Percentiles rank a stretch among this genome's conserved stretches.
These are phyloP conservation scores for Turritopsis rubra DNA, from an alignment of 30 jellyfish, hydroid and myxozoan species.

Conservation along the genomic window DNA sequence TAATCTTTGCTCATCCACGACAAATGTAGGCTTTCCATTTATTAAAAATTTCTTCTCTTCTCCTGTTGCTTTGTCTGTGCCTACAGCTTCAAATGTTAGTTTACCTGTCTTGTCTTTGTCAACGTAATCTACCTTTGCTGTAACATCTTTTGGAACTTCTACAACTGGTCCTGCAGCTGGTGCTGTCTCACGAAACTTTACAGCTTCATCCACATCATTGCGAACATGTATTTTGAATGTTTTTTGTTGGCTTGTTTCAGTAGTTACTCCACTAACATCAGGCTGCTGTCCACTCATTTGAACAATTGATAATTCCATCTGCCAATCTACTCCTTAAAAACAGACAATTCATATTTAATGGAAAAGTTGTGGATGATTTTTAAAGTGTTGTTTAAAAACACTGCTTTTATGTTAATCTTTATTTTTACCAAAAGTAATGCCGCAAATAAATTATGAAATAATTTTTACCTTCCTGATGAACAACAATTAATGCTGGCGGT, in stretches of 20 bases:
- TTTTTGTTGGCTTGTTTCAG: slow-evolving; percentile 20
- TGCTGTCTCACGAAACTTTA: slow-evolving; percentile 25
- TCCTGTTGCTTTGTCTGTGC: slow-evolving; percentile 38
- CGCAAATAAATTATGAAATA: too few species aligned
- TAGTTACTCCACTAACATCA: neutral
- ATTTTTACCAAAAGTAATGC: too few species aligned
- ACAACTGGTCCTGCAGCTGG: slow-evolving; percentile 84
- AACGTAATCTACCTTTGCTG: slow-evolving; percentile 76
- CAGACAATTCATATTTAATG: neutral
- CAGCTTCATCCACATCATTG: slow-evolving; percentile 24
- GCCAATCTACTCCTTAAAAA: slow-evolving; percentile 49
- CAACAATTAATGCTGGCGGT: slow-evolving; percentile 69
- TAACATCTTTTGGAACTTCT: slow-evolving; percentile 82
- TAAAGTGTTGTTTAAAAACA: too few species aligned
- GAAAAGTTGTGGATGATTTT: too few species aligned
- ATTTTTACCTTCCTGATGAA: slow-evolving; percentile 48
- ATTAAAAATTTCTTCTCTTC: slow-evolving; percentile 32
- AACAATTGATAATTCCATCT: neutral
- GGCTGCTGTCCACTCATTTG: neutral
- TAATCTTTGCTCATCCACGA: slow-evolving; percentile 42
- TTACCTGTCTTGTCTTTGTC: slow-evolving; percentile 75
- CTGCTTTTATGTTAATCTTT: too few species aligned
- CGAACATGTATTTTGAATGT: slow-evolving; percentile 43
- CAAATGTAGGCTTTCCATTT: slow-evolving; percentile 45
- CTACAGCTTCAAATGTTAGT: slow-evolving; percentile 83